These are phyloP conservation scores for Nyctibius grandis DNA, from an alignment of 2,797 vertebrate species.

Conservation along the genomic window DNA sequence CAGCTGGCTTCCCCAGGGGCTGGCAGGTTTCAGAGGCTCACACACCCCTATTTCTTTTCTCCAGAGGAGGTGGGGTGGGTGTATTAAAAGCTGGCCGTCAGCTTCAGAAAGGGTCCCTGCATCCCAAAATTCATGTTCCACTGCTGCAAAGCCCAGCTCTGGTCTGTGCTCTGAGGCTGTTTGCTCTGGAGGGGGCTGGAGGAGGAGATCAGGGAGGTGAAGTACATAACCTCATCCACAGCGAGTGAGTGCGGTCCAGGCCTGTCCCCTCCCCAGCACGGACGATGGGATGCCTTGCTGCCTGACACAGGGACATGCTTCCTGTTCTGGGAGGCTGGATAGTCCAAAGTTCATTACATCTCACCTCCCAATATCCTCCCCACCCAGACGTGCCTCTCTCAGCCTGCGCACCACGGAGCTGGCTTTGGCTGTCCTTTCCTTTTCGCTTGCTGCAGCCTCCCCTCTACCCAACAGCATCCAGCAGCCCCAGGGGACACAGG, in stretches of 20 bases:
- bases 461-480: background rate
- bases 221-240: rapidly evolving
- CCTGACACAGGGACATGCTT: background rate
- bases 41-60: background rate
- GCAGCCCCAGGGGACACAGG: background rate
- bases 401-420: background rate
- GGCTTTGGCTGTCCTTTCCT: background rate
- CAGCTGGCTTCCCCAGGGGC: background rate
- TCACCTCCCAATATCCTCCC: background rate
- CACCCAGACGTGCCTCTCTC: background rate
- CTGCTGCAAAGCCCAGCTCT: background rate
- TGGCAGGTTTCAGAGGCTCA: background rate
- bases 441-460: background rate
- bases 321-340: background rate
- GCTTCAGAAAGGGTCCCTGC: background rate
- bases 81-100: background rate
- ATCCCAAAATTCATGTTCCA: background rate
- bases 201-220: background rate
- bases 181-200: background rate
- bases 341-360: background rate
- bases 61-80: background rate
- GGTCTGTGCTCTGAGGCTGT: background rate
- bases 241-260: rapidly evolving
- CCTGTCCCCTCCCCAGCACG: background rate
- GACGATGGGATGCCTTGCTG: rapidly evolving